Conservation (phyloP, 2,113 vertebrate species). For the Osmerus mordax region DNA sequence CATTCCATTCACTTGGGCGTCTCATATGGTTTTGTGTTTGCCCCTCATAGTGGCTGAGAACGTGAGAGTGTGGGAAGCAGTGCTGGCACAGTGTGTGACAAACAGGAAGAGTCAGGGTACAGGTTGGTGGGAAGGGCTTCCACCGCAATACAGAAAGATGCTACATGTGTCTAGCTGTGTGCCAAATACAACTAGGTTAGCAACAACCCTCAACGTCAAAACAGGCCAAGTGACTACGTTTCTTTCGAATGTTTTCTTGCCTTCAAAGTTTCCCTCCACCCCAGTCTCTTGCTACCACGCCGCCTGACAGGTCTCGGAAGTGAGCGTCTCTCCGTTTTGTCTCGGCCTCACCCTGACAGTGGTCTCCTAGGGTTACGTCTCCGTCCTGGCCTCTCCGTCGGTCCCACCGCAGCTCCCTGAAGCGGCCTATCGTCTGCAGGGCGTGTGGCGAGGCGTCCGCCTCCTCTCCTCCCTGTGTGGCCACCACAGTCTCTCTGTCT, state of each 20-base stretch:
- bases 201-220: no score
- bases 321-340: constrained; percentile 10
- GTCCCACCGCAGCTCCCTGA: neutral
- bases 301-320: neutral
- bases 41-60: constrained; percentile 15
- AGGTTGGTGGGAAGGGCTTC: constrained; percentile 15
- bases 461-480: constrained; percentile 57
- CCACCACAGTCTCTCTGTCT: constrained; percentile 70
- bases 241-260: no score
- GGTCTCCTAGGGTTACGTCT: constrained; percentile 5
- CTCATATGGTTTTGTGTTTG: constrained; percentile 18
- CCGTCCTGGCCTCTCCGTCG: neutral
- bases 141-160: constrained; percentile 1
- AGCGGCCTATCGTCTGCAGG: constrained; percentile 11
- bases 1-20: neutral
- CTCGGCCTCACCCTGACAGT: neutral
- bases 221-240: no score
- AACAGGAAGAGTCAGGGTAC: constrained; percentile 47
- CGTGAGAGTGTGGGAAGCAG: constrained; percentile 17
- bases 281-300: no score
- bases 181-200: no score
- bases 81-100: constrained; percentile 36
- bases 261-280: no score
- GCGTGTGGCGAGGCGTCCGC: constrained; percentile 49
- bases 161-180: no score